Evolutionary conservation across 2,888 invertebrate species (phyloP), one percentile per base, ranked within the genome.

Genomic region (Pyrgus malvae): DNA sequence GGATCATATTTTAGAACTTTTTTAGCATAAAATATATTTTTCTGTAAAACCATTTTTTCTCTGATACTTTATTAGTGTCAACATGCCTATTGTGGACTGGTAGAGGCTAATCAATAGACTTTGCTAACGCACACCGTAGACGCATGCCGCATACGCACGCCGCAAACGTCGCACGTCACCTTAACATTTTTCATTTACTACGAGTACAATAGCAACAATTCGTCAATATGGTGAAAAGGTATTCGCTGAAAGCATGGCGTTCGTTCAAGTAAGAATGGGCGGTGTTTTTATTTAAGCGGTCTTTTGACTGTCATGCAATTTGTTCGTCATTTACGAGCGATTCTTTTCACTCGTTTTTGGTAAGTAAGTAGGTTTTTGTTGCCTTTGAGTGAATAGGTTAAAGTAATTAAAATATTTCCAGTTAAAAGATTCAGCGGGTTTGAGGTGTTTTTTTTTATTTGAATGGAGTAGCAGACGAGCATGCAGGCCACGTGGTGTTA

Each of bases 121-220:
- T n/a, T n/a, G n/a, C n/a, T 35, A 35, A 16, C 16, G 14, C 14
- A 9, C 35, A 35, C 9, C 16, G 16, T 14, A 5, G 11, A 16
- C 33, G 14, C 33, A 33, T 6, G 7, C 33, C 33, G 33, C 33
- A 35, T 14, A 8, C 16, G 35, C 35, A 8, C 11, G 35, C 16
- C 8, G 9, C 16, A 35, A 16, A 16, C 14, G 0, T 35, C 6
- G 2, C 40, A 8, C 23, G 11, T 37, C 25, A 38, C 38, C 37
- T 48, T 38, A 48, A 14, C 21, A 40, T 48, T 48, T 48, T 48
- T 29, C n/a, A 48, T 38, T 48, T 19, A 19, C 29, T 7, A n/a
- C n/a, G n/a, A n/a, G 9, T 35, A 50, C 33, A 50, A 50, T 33
- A 17, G 16, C 23, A 16, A 21, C 31, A 6, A 17, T 4, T 16